Conservation (phyloP, 2,888 invertebrate genomes). For the Rotaria magnacalcarata region DNA sequence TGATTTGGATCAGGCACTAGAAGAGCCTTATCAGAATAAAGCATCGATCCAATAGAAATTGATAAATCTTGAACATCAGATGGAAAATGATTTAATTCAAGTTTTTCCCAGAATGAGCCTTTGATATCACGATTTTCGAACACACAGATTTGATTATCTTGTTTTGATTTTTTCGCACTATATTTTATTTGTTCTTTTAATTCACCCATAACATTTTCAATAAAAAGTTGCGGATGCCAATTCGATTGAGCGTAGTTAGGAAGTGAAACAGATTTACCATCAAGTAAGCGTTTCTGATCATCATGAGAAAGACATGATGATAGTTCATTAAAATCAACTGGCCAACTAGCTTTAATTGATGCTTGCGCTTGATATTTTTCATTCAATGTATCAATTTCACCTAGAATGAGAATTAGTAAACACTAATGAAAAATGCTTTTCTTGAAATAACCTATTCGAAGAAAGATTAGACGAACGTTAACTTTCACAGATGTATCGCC, state of each 20-base stretch:
- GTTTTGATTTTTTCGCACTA: too few species aligned
- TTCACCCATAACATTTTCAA: slow-evolving; percentile 37
- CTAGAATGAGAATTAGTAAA: too few species aligned
- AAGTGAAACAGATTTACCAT: not conserved
- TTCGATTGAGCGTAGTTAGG: not conserved
- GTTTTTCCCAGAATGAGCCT: slow-evolving; percentile 43
- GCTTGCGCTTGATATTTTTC: slow-evolving; percentile 42
- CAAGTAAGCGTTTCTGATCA: not conserved
- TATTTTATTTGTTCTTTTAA: not conserved
- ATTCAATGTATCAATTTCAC: too few species aligned
- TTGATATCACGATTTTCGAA: not conserved
- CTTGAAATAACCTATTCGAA: too few species aligned
- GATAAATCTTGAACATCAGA: slow-evolving; percentile 42
- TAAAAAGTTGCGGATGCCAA: slow-evolving; percentile 36
- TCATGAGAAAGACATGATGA: not conserved
- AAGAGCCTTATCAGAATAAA: slow-evolving; percentile 48
- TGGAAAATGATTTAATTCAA: slow-evolving; percentile 47
- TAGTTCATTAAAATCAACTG: not conserved
- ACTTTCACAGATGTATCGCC: too few species aligned
- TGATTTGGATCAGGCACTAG: slow-evolving; percentile 49
- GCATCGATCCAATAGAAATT: slow-evolving; percentile 40
- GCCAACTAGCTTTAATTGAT: slow-evolving; percentile 25
- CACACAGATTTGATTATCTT: too few species aligned
- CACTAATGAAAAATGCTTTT: too few species aligned
- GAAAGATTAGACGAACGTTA: too few species aligned